These are phyloP conservation scores for Siniperca undulata DNA, from an alignment of 2,797 vertebrate genomes.

Conservation along the genomic window DNA sequence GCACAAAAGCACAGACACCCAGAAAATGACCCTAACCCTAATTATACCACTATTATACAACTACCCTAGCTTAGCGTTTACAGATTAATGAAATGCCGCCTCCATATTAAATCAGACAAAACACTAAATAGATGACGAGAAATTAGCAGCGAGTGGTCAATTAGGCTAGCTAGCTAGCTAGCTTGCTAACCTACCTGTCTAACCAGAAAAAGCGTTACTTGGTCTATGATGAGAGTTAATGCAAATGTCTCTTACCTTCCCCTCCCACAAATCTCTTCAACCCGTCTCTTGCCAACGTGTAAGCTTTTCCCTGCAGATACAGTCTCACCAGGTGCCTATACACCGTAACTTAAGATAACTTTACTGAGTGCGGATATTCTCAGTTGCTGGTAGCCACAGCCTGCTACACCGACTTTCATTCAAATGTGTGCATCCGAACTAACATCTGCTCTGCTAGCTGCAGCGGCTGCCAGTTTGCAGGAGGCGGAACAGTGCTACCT, in stretches of 20 bases:
- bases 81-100: rapidly evolving
- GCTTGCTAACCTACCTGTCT: constrained; percentile 82
- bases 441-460: constrained; percentile 51
- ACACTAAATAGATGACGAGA: neutral
- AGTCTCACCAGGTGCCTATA: neutral
- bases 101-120: neutral
- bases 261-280: constrained; percentile 51
- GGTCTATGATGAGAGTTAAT: constrained; percentile 60
- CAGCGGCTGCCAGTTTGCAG: constrained; percentile 50
- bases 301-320: neutral
- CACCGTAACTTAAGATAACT: constrained; percentile 7
- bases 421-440: constrained; percentile 73
- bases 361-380: constrained; percentile 23
- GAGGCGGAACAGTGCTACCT: constrained; percentile 63
- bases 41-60: neutral
- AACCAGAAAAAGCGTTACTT: constrained; percentile 73
- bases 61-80: no score
- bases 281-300: constrained; percentile 26
- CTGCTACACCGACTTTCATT: constrained; percentile 79
- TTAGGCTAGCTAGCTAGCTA: constrained; percentile 53
- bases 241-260: constrained; percentile 72
- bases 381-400: constrained; percentile 44
- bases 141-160: constrained; percentile 17
- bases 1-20: constrained; percentile 10
- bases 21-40: constrained; percentile 9